Evolutionary conservation across 2,797 vertebrate species (phyloP).

Genomic region (Bovichtus diacanthus): DNA sequence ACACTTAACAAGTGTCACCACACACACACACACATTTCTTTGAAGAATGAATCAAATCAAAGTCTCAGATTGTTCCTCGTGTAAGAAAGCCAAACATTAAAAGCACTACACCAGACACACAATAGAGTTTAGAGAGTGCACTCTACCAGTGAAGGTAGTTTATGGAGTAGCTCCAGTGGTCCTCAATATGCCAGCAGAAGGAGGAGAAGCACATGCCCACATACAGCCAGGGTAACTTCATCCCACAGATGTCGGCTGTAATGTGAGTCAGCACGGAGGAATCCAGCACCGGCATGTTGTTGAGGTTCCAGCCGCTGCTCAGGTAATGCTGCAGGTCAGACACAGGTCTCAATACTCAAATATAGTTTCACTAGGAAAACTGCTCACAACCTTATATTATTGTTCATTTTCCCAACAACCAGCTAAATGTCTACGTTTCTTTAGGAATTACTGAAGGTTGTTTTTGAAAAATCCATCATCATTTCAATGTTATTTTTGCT

Average conservation of each 20-base stretch:
- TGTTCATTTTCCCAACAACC: background rate
- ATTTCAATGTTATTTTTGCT: background rate
- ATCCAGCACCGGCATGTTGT: constrained; percentile 99
- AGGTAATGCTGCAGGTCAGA: constrained; percentile 91
- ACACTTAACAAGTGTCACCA: background rate
- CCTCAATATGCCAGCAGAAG: constrained; percentile 99
- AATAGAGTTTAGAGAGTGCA: constrained; percentile 5
- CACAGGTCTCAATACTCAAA: constrained; percentile 40
- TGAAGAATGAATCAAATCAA: background rate
- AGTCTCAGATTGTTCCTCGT: background rate
- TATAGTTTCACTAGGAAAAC: background rate
- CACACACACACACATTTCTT: background rate
- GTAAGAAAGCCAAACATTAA: background rate
- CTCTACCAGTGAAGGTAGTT: constrained; percentile 97
- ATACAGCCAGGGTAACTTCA: constrained; percentile 99
- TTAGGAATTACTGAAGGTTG: background rate
- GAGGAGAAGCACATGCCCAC: constrained; percentile 99
- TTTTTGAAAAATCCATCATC: background rate
- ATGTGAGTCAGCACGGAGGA: constrained; percentile 96
- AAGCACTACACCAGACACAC: background rate
- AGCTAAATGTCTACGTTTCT: background rate
- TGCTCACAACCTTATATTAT: background rate
- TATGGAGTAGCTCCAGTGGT: constrained; percentile 99
- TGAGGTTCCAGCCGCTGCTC: constrained; percentile 97
- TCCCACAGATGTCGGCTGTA: constrained; percentile 98